These are phyloP conservation scores for Perca fluviatilis DNA, from an alignment of 2,113 vertebrate species.

Conservation along the genomic window DNA sequence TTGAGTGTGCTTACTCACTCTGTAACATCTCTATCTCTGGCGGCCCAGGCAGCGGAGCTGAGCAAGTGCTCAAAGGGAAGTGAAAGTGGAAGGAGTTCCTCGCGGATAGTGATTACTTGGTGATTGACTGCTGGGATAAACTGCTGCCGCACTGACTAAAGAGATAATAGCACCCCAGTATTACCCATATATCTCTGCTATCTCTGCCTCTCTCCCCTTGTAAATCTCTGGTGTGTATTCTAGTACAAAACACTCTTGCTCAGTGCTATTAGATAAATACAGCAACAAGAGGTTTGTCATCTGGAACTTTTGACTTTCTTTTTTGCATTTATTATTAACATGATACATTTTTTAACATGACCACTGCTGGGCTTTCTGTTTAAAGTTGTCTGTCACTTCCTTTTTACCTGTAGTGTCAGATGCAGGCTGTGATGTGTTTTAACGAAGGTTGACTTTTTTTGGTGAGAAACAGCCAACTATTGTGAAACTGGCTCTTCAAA, in stretches of 20 bases:
- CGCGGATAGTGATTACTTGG: conserved; percentile 50
- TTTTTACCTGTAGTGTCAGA: background rate
- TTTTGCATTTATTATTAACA: background rate
- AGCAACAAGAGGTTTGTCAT: background rate
- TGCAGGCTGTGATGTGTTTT: conserved; percentile 2
- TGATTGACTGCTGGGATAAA: conserved; percentile 70
- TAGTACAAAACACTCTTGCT: background rate
- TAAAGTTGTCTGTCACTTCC: no score
- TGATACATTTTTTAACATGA: background rate
- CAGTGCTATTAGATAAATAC: background rate
- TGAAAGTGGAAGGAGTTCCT: conserved; percentile 60
- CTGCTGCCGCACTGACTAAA: conserved; percentile 39
- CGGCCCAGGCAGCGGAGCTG: conserved; percentile 10
- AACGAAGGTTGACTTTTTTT: conserved; percentile 19
- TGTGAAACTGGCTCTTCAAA: conserved; percentile 34
- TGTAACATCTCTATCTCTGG: conserved; percentile 40
- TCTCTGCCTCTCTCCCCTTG: conserved; percentile 11
- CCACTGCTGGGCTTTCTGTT: background rate
- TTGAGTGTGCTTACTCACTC: background rate
- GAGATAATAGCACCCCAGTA: conserved; percentile 54
- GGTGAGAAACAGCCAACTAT: conserved; percentile 18
- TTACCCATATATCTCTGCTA: conserved; percentile 46
- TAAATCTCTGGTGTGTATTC: conserved; percentile 43
- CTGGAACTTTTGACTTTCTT: background rate
- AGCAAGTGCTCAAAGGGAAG: conserved; percentile 31